Evolutionary conservation across 1,140 invertebrate species (phyloP).

Genomic region (Drosophila aff.): DNA sequence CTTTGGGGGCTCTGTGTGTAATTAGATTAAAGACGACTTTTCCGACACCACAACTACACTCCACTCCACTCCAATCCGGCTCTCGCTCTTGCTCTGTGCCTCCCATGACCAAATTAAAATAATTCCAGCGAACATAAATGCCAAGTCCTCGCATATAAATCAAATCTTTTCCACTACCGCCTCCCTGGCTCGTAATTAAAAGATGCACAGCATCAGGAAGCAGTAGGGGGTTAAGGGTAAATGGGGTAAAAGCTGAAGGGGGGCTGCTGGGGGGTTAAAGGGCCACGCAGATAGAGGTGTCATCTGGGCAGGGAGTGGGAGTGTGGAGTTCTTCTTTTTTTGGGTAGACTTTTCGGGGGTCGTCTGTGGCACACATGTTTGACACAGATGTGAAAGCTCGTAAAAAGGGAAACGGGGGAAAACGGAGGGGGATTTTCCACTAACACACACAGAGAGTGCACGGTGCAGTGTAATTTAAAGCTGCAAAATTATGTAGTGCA

Average conservation of each 20-base stretch:
- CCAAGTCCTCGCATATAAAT: constrained; percentile 72
- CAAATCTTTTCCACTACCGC: constrained; percentile 53
- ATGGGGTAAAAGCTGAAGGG: background rate
- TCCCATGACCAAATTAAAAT: constrained; percentile 61
- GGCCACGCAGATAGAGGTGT: constrained; percentile 14
- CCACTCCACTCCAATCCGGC: background rate
- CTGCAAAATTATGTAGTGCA: constrained; percentile 31
- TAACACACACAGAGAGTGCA: background rate
- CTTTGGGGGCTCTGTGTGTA: constrained; percentile 18
- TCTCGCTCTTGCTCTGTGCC: no score
- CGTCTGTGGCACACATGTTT: constrained; percentile 39
- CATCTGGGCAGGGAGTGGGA: background rate
- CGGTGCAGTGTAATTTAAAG: constrained; percentile 25
- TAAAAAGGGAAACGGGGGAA: constrained; percentile 20
- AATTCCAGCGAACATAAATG: constrained; percentile 76
- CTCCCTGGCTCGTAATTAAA: constrained; percentile 48
- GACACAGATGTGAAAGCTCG: constrained; percentile 40
- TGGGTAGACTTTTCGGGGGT: constrained; percentile 18
- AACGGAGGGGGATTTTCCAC: constrained; percentile 17
- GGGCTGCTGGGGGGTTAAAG: background rate
- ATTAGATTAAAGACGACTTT: constrained; percentile 47
- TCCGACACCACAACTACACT: background rate
- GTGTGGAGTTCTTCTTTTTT: background rate
- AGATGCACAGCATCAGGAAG: constrained; percentile 46
- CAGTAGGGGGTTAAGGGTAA: constrained; percentile 26